phyloP scores from a whole-genome alignment of 2,113 vertebrate genomes.

The Elachura formosa region DNA sequence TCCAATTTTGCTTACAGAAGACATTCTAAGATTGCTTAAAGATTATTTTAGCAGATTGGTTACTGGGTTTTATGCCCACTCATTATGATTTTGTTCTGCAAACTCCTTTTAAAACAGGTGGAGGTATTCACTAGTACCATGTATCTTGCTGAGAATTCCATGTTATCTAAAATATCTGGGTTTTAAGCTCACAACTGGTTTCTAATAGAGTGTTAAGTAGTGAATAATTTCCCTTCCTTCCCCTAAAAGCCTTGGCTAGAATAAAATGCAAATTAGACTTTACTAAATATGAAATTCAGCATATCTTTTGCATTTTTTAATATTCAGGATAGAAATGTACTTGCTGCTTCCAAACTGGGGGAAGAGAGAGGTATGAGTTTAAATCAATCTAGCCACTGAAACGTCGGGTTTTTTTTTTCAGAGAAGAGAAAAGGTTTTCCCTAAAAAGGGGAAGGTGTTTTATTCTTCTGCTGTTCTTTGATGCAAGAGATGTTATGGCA shows the following conservation, averaged over 20 bases:
- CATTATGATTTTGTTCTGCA: background rate
- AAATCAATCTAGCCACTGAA: background rate
- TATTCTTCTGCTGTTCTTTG: background rate
- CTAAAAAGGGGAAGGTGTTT: background rate
- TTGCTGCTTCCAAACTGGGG: background rate
- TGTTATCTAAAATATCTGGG: background rate
- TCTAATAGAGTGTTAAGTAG: background rate
- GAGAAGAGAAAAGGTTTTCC: background rate
- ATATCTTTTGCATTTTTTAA: background rate
- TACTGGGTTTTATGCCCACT: background rate
- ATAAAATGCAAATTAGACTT: background rate
- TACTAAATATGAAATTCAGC: background rate
- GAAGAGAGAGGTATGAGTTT: background rate
- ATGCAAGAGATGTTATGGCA: background rate
- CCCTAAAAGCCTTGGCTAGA: background rate
- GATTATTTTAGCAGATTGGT: background rate
- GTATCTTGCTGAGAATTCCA: background rate
- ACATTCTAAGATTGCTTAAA: background rate
- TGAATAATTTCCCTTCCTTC: background rate
- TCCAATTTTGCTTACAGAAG: background rate
- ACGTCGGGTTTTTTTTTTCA: background rate
- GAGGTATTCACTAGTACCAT: background rate
- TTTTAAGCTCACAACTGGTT: background rate
- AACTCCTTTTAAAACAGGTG: background rate
- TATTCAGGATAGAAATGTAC: background rate